These are phyloP conservation scores for Bos javanicus DNA, from an alignment of 2,113 vertebrate species.

Conservation along the genomic window DNA sequence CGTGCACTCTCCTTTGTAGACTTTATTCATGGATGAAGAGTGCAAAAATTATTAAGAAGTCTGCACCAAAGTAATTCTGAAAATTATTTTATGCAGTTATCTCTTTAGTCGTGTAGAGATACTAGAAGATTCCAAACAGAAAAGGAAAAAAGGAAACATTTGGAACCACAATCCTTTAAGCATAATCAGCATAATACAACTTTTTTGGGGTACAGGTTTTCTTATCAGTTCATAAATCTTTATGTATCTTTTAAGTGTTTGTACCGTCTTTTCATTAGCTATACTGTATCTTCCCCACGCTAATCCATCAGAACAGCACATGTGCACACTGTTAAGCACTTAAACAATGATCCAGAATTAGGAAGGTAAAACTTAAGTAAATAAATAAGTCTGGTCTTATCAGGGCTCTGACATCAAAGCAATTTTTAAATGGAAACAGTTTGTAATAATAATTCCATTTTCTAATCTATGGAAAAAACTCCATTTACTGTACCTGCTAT, in stretches of 20 bases:
- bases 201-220: not conserved
- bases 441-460: conserved; percentile 60
- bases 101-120: not conserved
- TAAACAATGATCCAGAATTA: conserved; percentile 11
- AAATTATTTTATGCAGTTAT: not conserved
- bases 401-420: conserved; percentile 8
- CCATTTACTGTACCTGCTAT: conserved; percentile 1
- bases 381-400: not conserved
- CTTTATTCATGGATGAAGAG: not conserved
- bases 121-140: not conserved
- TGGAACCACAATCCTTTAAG: not conserved
- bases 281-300: not conserved
- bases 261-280: conserved; percentile 65
- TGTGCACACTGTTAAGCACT: not conserved
- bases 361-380: conserved; percentile 21
- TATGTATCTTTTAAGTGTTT: conserved; percentile 22
- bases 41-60: not conserved
- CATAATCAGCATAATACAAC: conserved; percentile 23
- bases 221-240: conserved; percentile 50
- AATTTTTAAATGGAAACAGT: not conserved
- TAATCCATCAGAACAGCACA: conserved; percentile 32
- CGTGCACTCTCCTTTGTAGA: not conserved
- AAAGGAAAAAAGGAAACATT: conserved; percentile 4
- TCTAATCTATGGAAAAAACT: conserved; percentile 41
- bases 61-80: not conserved